Base-by-base conservation (phyloP, 1,140 invertebrate genomes). In the Sycophaga agraensis region DNA sequence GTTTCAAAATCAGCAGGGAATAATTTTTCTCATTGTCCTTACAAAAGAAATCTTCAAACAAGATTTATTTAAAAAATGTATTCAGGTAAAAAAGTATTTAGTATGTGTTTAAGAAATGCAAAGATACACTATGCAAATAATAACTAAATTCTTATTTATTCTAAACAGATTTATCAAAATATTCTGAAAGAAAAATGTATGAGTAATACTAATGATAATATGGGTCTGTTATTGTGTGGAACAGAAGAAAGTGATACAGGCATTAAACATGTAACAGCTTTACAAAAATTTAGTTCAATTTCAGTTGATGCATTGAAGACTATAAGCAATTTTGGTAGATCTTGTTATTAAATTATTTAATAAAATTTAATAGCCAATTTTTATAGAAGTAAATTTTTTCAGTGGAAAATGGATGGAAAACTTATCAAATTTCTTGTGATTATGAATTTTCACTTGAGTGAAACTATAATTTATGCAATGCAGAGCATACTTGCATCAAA, bases 1-100 rank as follows among this genome's bases (percentile, higher is more conserved):
- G 8, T 64, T 26, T 7, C 6, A 8, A 16, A 26, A 12, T 31
- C 11, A 37, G 34, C 17, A 50, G 1, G 16, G 21, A 17, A 59
- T 59, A 11, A 19, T 64, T 24, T 63, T 63, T 57, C 35, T 63
- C 35, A 14, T 54, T 28, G 50, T 54, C 40, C 42, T 28, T 39
- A 28, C 28, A 16, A 6, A 37, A 28, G 4, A 46, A 48, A 46
- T 48, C 34, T 31, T n/a, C 26, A 14, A 48, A 40, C 37, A 55
- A 40, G 31, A 48, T 17, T 19, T 34, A 11, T 51, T 60, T 12
- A 9, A 9, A 34, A 4, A 49, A 42, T 50, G 53, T 19, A 19
- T 62, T 22, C 17, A 62, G 35, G 59, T 62, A 62, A 49, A 5
- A 48, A 48, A n/a, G 19, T 35, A 34, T n/a, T n/a, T 16, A 17